These are phyloP conservation scores for Apaloderma vittatum DNA, from an alignment of 2,113 vertebrate species.

Conservation along the genomic window DNA sequence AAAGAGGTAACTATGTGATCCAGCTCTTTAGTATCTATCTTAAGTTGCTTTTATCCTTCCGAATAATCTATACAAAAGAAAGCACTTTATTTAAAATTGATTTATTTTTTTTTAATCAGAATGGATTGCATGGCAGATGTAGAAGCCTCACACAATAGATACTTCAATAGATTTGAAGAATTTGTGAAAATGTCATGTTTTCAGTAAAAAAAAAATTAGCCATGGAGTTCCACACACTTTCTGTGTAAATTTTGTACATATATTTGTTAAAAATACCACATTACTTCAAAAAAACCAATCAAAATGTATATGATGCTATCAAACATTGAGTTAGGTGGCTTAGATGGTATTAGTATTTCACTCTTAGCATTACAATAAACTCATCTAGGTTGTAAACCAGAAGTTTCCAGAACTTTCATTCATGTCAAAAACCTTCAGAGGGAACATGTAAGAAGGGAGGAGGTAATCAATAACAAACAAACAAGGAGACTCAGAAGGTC, in stretches of 20 bases:
- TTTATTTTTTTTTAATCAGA: too few relatives aligned
- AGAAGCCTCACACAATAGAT: neutral
- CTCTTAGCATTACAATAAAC: neutral
- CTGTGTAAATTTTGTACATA: neutral
- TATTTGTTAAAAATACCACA: neutral
- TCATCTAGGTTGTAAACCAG: accelerated
- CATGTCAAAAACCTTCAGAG: neutral
- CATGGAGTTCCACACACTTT: accelerated
- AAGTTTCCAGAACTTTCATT: neutral
- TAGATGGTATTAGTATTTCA: neutral
- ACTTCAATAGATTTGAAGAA: neutral
- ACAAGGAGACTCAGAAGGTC: neutral
- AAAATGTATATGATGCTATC: neutral
- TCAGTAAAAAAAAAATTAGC: neutral
- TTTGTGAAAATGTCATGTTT: neutral
- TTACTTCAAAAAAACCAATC: accelerated
- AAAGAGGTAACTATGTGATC: neutral
- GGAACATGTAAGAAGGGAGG: neutral
- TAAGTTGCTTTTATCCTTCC: neutral
- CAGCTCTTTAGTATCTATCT: neutral
- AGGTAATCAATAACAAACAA: neutral
- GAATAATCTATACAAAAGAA: neutral
- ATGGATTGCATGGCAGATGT: neutral
- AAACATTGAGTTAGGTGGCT: neutral
- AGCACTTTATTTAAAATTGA: accelerated